phyloP scores from a whole-genome alignment of 2,113 vertebrate genomes.

The Spea multiplicata region DNA sequence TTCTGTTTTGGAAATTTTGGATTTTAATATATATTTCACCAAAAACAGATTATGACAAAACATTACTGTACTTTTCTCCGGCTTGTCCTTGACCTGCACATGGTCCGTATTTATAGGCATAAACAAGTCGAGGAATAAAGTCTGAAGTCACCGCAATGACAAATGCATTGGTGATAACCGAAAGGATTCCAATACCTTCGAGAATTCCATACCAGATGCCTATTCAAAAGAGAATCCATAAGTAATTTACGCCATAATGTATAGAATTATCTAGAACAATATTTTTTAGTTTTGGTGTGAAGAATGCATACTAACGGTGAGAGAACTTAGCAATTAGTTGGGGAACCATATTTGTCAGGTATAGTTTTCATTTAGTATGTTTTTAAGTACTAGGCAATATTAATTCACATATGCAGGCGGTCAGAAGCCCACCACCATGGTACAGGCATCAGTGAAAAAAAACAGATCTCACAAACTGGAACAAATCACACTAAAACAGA shows the following conservation, averaged over 20 bases:
- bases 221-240: constrained; percentile 53
- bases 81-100: constrained; percentile 85
- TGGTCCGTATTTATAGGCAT: constrained; percentile 91
- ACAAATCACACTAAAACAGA: too few relatives aligned
- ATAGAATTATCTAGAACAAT: neutral
- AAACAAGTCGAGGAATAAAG: constrained; percentile 94
- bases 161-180: constrained; percentile 95
- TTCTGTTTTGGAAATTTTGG: neutral
- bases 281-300: too few relatives aligned
- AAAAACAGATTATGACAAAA: neutral
- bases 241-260: neutral
- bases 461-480: too few relatives aligned
- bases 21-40: neutral
- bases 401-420: too few relatives aligned
- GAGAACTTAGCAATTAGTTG: too few relatives aligned
- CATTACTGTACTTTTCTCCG: constrained; percentile 79
- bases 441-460: too few relatives aligned
- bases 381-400: too few relatives aligned
- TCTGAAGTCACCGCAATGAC: constrained; percentile 95
- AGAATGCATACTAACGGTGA: too few relatives aligned
- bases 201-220: constrained; percentile 95
- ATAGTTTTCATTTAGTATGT: too few relatives aligned
- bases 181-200: constrained; percentile 91
- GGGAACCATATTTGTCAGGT: too few relatives aligned
- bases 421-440: too few relatives aligned